Evolutionary conservation across 1,140 invertebrate genomes (phyloP).

Genomic region (Octopus bimaculoides): DNA sequence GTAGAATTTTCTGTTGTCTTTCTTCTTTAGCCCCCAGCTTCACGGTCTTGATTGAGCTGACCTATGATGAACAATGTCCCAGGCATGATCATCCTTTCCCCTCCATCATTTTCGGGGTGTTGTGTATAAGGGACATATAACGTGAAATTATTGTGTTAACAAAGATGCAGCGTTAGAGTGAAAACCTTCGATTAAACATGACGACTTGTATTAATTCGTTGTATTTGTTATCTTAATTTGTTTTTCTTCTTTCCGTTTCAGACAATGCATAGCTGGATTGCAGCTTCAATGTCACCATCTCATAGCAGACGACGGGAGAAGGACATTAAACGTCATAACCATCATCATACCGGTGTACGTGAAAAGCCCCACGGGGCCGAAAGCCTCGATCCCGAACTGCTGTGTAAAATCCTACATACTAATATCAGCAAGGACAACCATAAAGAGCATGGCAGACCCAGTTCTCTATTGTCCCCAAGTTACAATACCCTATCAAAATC

Average conservation of each 20-base stretch:
- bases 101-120: no score
- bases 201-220: no score
- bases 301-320: not conserved
- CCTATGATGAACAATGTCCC: no score
- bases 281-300: not conserved
- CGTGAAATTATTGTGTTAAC: no score
- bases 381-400: not conserved
- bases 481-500: not conserved
- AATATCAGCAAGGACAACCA: not conserved
- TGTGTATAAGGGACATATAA: no score
- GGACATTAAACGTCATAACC: not conserved
- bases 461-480: not conserved
- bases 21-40: no score
- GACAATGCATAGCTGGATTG: constrained; percentile 4
- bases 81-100: no score
- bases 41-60: no score
- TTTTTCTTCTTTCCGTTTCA: not conserved
- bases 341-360: not conserved
- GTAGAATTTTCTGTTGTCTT: no score
- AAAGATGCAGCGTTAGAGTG: no score
- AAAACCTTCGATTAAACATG: no score
- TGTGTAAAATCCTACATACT: not conserved
- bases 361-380: not conserved
- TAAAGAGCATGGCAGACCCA: not conserved
- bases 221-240: not conserved